Evolutionary conservation across 2,888 invertebrate genomes (phyloP), one percentile per base, ranked within the genome.

Genomic region (Kuschelorhynchus macadamiae): DNA sequence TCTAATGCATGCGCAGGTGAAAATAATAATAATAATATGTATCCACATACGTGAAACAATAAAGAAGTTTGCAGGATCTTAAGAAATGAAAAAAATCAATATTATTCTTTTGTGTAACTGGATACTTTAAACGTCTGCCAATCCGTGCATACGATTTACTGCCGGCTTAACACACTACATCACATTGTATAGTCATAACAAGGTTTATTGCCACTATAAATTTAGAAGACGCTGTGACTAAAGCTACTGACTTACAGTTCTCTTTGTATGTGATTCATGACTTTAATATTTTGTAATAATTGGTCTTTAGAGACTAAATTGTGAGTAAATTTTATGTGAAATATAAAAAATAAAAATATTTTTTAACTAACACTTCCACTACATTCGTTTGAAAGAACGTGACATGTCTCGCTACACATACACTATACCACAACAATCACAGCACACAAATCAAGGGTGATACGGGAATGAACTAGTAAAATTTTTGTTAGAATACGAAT

Each of bases 111-210:
- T 60, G 46, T 60, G 66, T 66, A 60, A 66, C 52, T 60, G 39
- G 53, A 66, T 60, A 59, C 60, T 60, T 66, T 66, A 52, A n/a
- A n/a, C n/a, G n/a, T n/a, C n/a, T 60, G 60, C 60, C 60, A 66
- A 61, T 66, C 60, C 32, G 47, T 47, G 21, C n/a, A 12, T 14
- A 55, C 39, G 60, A 66, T 66, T 66, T 66, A 66, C 62, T 41
- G 57, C 56, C 36, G 49, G 47, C 59, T 21, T 63, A 53, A 70
- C 55, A 62, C 56, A 56, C 55, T 60, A 36, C 36, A 44, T 67
- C 59, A 66, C 66, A 55, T 65, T 66, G 62, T 66, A 66, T 66
- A 66, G 70, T 62, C 70, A 70, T 70, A 66, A 66, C 60, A 64
- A 30, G 33, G 50, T 33, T 60, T 69, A 69, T 69, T 60, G 49